Conservation (phyloP, 2,113 vertebrate genomes). For the Tetrao urogallus region DNA sequence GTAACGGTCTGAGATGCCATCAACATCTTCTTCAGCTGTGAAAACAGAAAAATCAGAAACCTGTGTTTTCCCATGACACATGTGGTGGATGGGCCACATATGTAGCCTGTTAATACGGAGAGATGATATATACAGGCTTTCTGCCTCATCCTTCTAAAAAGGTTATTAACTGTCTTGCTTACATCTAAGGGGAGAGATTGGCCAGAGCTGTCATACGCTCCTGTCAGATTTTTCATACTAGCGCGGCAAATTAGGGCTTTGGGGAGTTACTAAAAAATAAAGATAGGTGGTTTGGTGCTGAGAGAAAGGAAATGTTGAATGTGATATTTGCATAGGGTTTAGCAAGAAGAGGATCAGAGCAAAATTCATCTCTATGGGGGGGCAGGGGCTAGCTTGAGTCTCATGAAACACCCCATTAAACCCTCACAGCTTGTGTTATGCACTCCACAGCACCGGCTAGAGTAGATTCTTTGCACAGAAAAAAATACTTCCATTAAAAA, state of each 20-base stretch:
- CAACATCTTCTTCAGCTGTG: not conserved
- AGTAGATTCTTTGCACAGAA: not conserved
- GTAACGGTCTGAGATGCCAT: not conserved
- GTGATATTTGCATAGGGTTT: constrained; percentile 14
- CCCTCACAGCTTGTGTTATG: not conserved
- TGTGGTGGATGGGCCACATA: not conserved
- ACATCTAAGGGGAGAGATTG: constrained; percentile 54
- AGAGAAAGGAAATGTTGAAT: not conserved
- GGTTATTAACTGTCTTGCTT: constrained; percentile 51
- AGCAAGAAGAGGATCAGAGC: not conserved
- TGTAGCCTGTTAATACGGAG: constrained; percentile 47
- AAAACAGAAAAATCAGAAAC: constrained; percentile 24
- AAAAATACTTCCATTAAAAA: not conserved
- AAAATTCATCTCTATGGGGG: not conserved
- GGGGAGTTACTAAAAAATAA: constrained; percentile 34
- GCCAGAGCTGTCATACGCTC: constrained; percentile 52
- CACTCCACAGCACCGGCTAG: not conserved
- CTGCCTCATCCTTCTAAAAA: constrained; percentile 50
- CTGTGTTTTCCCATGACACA: not conserved
- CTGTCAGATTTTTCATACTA: constrained; percentile 60
- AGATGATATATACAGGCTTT: constrained; percentile 37
- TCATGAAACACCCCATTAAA: not conserved
- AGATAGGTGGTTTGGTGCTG: not conserved
- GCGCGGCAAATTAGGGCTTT: constrained; percentile 61
- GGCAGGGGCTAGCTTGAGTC: not conserved